Conservation (phyloP, 2,888 invertebrate genomes). For the Sturmia bella region DNA sequence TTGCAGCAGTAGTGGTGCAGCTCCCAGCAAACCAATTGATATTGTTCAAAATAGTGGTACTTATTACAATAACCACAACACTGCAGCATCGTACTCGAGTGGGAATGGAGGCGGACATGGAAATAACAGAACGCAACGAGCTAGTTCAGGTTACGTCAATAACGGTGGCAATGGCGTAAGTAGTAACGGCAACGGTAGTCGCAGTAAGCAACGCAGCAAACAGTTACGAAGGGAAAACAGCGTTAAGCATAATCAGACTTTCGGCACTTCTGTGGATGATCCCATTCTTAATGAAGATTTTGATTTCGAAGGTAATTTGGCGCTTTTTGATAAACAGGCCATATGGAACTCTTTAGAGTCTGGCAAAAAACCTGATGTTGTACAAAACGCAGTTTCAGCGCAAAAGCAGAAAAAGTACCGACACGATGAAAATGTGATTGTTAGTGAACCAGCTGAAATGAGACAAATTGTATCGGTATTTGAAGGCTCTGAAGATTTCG, state of each 20-base stretch:
- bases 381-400: conserved; percentile 78
- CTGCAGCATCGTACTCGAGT: conserved; percentile 69
- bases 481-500: conserved; percentile 78
- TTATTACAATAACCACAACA: conserved; percentile 55
- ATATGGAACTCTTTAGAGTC: conserved; percentile 88
- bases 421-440: conserved; percentile 93
- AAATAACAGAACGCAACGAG: conserved; percentile 55
- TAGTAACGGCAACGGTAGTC: conserved; percentile 63
- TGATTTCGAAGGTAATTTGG: conserved; percentile 97
- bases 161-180: conserved; percentile 58
- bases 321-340: conserved; percentile 93
- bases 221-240: conserved; percentile 78
- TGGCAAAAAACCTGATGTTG: conserved; percentile 84
- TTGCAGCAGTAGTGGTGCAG: conserved; percentile 73
- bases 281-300: conserved; percentile 86
- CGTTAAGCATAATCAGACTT: conserved; percentile 78
- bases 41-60: conserved; percentile 73
- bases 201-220: conserved; percentile 72
- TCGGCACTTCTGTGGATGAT: conserved; percentile 81
- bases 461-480: conserved; percentile 86
- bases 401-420: conserved; percentile 84
- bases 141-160: conserved; percentile 27
- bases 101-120: conserved; percentile 67
- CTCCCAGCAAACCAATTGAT: conserved; percentile 78
- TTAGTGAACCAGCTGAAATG: conserved; percentile 85